Percentiles rank a stretch among this genome's conserved stretches.
Evolutionary conservation across 2,113 vertebrate genomes (phyloP).

Genomic region (Solea solea): DNA sequence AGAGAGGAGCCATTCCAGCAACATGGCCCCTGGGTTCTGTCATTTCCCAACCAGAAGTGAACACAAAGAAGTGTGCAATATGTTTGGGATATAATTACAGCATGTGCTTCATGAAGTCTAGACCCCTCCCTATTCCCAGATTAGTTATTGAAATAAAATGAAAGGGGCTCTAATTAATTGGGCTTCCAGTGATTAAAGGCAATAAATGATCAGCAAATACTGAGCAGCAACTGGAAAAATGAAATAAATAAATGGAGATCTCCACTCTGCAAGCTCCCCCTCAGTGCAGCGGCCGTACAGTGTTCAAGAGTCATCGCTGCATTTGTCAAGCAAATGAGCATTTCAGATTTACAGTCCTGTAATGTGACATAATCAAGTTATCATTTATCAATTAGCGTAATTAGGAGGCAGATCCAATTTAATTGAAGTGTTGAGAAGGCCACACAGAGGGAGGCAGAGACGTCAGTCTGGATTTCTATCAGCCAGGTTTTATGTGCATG

Average conservation of each 20-base stretch:
- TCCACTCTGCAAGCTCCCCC: constrained; percentile 36
- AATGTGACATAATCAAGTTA: constrained; percentile 83
- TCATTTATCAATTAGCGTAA: constrained; percentile 84
- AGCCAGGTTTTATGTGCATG: constrained; percentile 37
- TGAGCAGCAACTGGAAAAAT: constrained; percentile 76
- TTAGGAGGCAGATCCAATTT: constrained; percentile 82
- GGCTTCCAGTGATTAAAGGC: constrained; percentile 88
- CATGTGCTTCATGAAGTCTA: constrained; percentile 55
- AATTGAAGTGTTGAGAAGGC: constrained; percentile 79
- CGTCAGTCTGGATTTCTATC: constrained; percentile 47
- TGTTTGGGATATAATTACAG: constrained; percentile 66
- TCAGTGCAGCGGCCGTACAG: constrained; percentile 49
- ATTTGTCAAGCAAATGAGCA: constrained; percentile 73
- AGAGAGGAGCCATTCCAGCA: constrained; percentile 22
- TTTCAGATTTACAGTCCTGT: constrained; percentile 73
- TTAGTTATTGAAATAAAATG: constrained; percentile 89
- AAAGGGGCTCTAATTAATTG: constrained; percentile 90
- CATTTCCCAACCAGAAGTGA: constrained; percentile 56
- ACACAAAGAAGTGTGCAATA: constrained; percentile 68
- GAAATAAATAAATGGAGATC: constrained; percentile 45
- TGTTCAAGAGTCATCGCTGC: constrained; percentile 61
- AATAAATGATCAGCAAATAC: constrained; percentile 85
- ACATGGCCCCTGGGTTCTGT: constrained; percentile 25
- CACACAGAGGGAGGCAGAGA: constrained; percentile 63
- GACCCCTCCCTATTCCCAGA: constrained; percentile 73